These are phyloP conservation scores for Galerucella pusilla DNA, from an alignment of 2,888 invertebrate species.

Conservation along the genomic window DNA sequence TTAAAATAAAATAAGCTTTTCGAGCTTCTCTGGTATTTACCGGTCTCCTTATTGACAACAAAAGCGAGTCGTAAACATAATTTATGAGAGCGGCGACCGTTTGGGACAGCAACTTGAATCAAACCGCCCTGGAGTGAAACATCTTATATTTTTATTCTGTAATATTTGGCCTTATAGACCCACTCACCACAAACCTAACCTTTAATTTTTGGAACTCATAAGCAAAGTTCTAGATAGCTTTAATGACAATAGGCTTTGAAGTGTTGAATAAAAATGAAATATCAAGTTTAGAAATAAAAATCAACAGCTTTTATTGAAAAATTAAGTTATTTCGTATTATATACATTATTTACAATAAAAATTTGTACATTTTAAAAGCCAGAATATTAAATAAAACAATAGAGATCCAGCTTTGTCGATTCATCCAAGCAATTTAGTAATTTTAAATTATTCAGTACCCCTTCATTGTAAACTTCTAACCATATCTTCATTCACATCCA, in stretches of 20 bases:
- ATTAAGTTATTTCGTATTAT: slow-evolving; percentile 42
- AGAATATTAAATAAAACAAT: slow-evolving; percentile 42
- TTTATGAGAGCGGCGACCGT: too few relatives aligned
- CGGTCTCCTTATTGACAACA: too few relatives aligned
- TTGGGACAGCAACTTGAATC: too few relatives aligned
- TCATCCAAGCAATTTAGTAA: not conserved
- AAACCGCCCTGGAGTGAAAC: too few relatives aligned
- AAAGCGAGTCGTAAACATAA: too few relatives aligned
- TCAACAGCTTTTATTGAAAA: slow-evolving; percentile 44
- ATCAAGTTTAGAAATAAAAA: slow-evolving; percentile 27
- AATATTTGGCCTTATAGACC: too few relatives aligned
- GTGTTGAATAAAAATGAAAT: not conserved
- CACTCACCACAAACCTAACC: too few relatives aligned
- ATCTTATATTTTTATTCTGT: too few relatives aligned
- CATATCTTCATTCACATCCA: not conserved
- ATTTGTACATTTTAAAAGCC: slow-evolving; percentile 42
- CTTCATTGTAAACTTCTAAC: not conserved
- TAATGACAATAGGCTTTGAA: not conserved
- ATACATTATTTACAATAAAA: slow-evolving; percentile 41
- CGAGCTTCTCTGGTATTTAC: too few relatives aligned
- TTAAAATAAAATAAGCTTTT: too few relatives aligned
- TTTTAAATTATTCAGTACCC: slow-evolving; percentile 3
- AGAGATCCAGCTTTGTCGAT: slow-evolving; percentile 35
- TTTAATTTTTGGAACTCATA: not conserved
- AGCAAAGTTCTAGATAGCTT: too few relatives aligned